Conservation (phyloP, 1,140 invertebrate species). For the Ericerus pela region DNA sequence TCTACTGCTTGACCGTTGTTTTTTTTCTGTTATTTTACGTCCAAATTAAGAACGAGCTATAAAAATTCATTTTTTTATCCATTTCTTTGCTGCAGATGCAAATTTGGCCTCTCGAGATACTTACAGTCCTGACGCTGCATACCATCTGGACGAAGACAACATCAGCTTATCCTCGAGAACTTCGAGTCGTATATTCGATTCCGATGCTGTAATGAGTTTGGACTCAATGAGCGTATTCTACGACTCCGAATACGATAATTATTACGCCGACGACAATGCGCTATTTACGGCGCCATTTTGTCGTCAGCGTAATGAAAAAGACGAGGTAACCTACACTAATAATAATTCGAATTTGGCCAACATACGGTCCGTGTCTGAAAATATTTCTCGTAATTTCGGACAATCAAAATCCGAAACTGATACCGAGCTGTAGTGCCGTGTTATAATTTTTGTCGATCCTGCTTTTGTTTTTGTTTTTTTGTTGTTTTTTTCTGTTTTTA, state of each 20-base stretch:
- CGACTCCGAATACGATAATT: constrained; percentile 65
- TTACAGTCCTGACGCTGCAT: constrained; percentile 6
- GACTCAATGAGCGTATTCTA: constrained; percentile 66
- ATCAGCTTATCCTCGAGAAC: constrained; percentile 61
- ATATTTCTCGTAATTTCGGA: constrained; percentile 56
- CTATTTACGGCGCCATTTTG: constrained; percentile 5
- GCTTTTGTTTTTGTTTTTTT: no score
- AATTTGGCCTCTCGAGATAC: background rate
- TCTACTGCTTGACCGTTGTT: background rate
- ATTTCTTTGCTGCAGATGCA: background rate
- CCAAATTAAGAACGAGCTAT: no score
- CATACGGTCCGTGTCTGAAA: constrained; percentile 55
- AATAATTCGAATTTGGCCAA: constrained; percentile 38
- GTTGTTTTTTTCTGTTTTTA: no score
- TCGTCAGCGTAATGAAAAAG: background rate
- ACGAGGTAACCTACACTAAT: background rate
- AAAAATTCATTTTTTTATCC: constrained; percentile 58
- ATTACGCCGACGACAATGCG: constrained; percentile 2
- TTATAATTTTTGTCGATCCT: no score
- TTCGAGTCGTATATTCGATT: constrained; percentile 58
- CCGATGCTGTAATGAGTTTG: constrained; percentile 54
- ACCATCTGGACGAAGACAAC: constrained; percentile 40
- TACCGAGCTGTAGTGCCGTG: constrained; percentile 40
- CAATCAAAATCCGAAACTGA: constrained; percentile 46
- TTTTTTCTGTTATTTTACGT: constrained; percentile 43